Evolutionary conservation across 2,888 invertebrate genomes (phyloP), one percentile per base, ranked within the genome.

Genomic region (Lepidonotus clava): DNA sequence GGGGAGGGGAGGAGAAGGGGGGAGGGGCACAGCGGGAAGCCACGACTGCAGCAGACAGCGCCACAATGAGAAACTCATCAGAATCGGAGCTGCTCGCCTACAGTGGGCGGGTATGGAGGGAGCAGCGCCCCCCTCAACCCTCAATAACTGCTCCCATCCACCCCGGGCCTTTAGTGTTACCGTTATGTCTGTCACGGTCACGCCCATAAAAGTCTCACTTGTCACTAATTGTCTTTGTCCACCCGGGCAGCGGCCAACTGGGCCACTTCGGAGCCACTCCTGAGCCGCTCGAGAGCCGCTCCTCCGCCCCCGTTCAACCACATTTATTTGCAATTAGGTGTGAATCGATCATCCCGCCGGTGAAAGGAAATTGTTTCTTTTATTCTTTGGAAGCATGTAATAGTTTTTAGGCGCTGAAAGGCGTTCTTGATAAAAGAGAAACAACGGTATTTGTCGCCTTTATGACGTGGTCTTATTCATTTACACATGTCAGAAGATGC

Each of bases 181-280:
- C 71, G 71, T 71, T 71, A 71, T 71, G 71, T 34, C 71, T 71
- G 71, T 71, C 71, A 71, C 38, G 36, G 71, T 38, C 71, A 71
- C 71, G 36, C 71, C 71, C 71, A 71, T 71, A 71, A 71, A 71
- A 71, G 71, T 71, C 71, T 71, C 71, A 71, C 71, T 71, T 71
- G 71, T 38, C 71, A 11, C n/a, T 71, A 71, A 71, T 71, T 71
- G 71, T 71, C 71, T 71, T 71, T 71, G 71, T 71, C 71, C 61
- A 61, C 24, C 24, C 28, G 61, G 28, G 61, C 61, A 28, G 66
- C 28, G 38, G 71, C 36, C 34, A 38, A 34, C 36, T 36, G 24
- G 36, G 18, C 36, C 36, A 38, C 71, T n/a, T 38, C 4, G 21
- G 14, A 34, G 14, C 36, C 36, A 18, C 38, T 18, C 36, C 5